Evolutionary conservation across 2,113 vertebrate species (phyloP).

Genomic region (Halcyon malimbica): DNA sequence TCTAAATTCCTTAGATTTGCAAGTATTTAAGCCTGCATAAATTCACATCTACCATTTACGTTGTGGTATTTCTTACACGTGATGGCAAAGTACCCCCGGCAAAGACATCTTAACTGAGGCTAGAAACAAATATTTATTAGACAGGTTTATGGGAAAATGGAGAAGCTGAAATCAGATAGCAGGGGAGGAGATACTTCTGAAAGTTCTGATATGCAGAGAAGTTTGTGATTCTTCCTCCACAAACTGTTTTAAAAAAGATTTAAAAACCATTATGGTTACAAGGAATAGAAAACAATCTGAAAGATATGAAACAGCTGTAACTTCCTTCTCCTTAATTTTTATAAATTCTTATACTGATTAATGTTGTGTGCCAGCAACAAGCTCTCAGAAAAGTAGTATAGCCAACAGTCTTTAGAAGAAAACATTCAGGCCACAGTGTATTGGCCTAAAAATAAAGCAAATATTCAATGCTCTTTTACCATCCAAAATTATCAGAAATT

Average conservation of each 20-base stretch:
- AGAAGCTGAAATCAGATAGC: not conserved
- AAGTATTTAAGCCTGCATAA: not conserved
- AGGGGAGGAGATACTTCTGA: not conserved
- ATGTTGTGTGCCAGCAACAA: not conserved
- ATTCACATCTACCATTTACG: not conserved
- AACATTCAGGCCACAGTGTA: not conserved
- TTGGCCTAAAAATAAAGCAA: not conserved
- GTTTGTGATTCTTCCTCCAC: not conserved
- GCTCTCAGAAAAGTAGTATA: not conserved
- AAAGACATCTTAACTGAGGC: not conserved
- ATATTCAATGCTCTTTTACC: not conserved
- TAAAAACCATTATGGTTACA: not conserved
- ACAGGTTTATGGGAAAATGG: not conserved
- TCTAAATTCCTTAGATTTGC: not conserved
- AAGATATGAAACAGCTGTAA: not conserved
- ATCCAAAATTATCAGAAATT: not conserved
- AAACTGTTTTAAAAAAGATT: not conserved
- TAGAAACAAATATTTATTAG: not conserved
- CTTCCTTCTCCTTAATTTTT: not conserved
- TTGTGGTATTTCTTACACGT: not conserved
- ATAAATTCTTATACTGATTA: not conserved
- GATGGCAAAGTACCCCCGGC: not conserved
- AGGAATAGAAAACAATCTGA: not conserved
- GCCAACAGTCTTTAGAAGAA: not conserved
- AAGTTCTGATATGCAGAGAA: not conserved